Evolutionary conservation across 2,797 vertebrate genomes (phyloP), one percentile per base, ranked within the genome.

Genomic region (Eulemur rubriventer): DNA sequence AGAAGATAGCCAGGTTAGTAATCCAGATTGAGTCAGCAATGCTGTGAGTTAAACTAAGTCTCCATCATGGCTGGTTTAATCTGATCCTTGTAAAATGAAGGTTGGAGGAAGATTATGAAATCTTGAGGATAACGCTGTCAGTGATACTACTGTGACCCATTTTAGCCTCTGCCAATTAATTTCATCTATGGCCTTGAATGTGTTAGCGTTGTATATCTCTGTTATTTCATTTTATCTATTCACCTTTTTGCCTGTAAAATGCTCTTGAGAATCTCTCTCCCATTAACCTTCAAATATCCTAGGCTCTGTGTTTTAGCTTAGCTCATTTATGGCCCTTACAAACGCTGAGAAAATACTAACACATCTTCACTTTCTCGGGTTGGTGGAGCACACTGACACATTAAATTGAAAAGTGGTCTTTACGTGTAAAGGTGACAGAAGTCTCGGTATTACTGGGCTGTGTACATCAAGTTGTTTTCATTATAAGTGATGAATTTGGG

Each of bases 221-320:
- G 46, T 80, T 70, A 28, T 57, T 96, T 88, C 50, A 88, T 78
- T 93, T 95, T 82, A 79, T 18, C 69, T 61, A 28, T 48, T 81
- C 48, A 35, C 28, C 43, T 33, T 76, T 95, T 89, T 50, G 46
- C 76, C 67, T 92, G 7, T 38, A 89, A 87, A 69, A 75, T 70
- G 2, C 7, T 48, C 46, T 84, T 83, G 33, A 93, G 72, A 92
- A 48, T 46, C 8, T 9, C 20, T 75, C 41, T 95, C 18, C 38
- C 22, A 28, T 69, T 85, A 95, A 89, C n/a, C 88, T 97, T 95
- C 57, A 75, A 35, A 18, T 28, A 61, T 80, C 55, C 17, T 85
- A 59, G 67, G 59, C 38, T 30, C 33, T 61, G 0, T 48, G 43
- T 55, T 81, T 86, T 73, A 41, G 26, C 24, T 95, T 22, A 41